These are phyloP conservation scores for Pegoplata infirma DNA, from an alignment of 2,888 invertebrate genomes.

Conservation along the genomic window DNA sequence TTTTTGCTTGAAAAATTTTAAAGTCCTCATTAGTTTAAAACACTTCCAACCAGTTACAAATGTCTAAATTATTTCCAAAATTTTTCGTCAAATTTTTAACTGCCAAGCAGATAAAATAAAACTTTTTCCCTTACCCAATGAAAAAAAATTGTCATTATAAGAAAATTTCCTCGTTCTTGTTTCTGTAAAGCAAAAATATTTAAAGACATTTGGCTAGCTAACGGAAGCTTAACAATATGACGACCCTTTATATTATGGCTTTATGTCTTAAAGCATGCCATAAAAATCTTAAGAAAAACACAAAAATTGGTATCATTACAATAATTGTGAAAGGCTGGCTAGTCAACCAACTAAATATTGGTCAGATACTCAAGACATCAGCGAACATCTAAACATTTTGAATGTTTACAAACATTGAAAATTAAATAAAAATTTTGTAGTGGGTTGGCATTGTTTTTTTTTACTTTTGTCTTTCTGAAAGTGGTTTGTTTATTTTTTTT, in stretches of 20 bases:
- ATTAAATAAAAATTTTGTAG: conserved; percentile 1
- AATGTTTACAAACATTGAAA: conserved; percentile 11
- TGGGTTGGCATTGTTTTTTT: not conserved
- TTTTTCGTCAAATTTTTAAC: no score
- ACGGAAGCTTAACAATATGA: conserved; percentile 25
- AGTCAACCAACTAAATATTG: not conserved
- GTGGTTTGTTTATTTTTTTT: not conserved
- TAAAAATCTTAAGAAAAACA: not conserved
- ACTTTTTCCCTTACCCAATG: not conserved
- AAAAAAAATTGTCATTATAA: conserved; percentile 7
- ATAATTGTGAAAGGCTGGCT: conserved; percentile 18
- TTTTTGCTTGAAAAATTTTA: no score
- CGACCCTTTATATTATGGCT: conserved; percentile 6
- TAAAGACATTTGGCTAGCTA: not conserved
- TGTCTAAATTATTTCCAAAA: no score
- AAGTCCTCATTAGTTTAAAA: no score
- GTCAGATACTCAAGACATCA: not conserved
- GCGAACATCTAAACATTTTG: not conserved
- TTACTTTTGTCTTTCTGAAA: not conserved
- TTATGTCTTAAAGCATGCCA: conserved; percentile 5
- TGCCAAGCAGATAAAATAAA: no score
- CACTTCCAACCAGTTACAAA: no score
- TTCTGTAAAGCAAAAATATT: not conserved
- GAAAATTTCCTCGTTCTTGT: not conserved
- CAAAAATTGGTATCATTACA: conserved; percentile 22